Percentiles rank a stretch among this genome's conserved stretches.
Evolutionary conservation across 2,113 vertebrate species (phyloP).

Genomic region (Falcunculus frontatus): DNA sequence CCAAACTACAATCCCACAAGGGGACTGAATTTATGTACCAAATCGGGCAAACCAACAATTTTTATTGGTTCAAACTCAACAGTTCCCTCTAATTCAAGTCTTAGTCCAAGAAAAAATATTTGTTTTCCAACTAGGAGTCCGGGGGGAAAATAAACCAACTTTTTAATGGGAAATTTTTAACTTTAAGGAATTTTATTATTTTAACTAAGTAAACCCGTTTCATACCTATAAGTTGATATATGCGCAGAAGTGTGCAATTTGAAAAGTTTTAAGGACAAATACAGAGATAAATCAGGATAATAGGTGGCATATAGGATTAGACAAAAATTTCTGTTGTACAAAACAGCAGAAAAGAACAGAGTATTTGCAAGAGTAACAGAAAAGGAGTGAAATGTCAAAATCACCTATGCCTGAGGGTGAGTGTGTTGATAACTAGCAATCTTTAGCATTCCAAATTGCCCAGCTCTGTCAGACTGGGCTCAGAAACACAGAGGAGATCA

Average conservation of each 20-base stretch:
- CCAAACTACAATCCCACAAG: background rate
- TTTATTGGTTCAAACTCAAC: background rate
- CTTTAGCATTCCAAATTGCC: background rate
- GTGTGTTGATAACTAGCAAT: accelerated
- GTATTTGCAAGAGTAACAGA: background rate
- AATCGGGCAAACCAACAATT: background rate
- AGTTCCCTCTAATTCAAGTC: background rate
- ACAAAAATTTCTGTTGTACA: background rate
- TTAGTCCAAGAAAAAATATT: background rate
- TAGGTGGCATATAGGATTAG: background rate
- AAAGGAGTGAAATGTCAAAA: background rate
- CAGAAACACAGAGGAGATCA: background rate
- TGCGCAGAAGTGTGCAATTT: accelerated
- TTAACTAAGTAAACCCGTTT: background rate
- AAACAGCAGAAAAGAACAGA: background rate
- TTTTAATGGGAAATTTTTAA: background rate
- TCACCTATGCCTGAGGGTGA: background rate
- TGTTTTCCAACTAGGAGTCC: background rate
- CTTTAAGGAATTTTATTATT: background rate
- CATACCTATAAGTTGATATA: background rate
- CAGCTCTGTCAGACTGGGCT: background rate
- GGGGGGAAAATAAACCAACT: background rate
- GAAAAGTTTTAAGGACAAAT: background rate
- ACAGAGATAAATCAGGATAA: background rate
- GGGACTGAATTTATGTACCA: background rate